Base-by-base conservation (phyloP, 2,888 invertebrate genomes). In the Hedya salicella region DNA sequence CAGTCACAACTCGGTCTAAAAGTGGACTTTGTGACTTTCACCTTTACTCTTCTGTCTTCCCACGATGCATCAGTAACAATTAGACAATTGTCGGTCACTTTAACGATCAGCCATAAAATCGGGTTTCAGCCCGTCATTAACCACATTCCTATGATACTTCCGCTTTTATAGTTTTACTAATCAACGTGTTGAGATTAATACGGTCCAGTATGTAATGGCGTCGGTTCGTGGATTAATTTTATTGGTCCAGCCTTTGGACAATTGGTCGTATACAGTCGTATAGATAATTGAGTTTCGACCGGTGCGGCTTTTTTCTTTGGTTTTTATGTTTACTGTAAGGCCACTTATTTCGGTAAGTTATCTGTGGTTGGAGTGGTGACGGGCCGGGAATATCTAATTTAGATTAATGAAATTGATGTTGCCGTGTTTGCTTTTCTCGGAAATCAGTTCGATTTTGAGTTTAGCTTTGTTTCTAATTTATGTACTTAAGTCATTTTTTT, bases 161-260 rank as follows among this genome's bases (percentile, higher is more conserved):
- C 91, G 89, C 89, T 89, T 91, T 92, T 91, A 92, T 91, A 92
- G 91, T 91, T 91, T 90, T 88, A 91, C 90, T 91, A 91, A 91
- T 91, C 91, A 91, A 91, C 89, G 89, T 87, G 81, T 82, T 75
- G 82, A 91, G 90, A 90, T 91, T 91, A 91, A 90, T 91, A 85
- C 84, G 83, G 88, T 86, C 84, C 79, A 80, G 82, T 82, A 82
- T 78, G 88, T 91, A 89, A 90, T 91, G 87, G 91, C 84, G 86
- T 88, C 78, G 86, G 87, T 79, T 82, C 82, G 78, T 78, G 87
- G 88, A 89, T 91, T 89, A 89, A 87, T 88, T 91, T 91, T 91
- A 90, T 91, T 89, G 87, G 83, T 79, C 80, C 82, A 80, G 73
- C 73, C 77, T 78, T 81, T 79, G 81, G 88, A 91, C 91, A 91